A percentile compares a stretch with the other conserved stretches of the same genome.
These are phyloP conservation scores for Prunella himalayana DNA, from an alignment of 2,113 vertebrate species.

Conservation along the genomic window DNA sequence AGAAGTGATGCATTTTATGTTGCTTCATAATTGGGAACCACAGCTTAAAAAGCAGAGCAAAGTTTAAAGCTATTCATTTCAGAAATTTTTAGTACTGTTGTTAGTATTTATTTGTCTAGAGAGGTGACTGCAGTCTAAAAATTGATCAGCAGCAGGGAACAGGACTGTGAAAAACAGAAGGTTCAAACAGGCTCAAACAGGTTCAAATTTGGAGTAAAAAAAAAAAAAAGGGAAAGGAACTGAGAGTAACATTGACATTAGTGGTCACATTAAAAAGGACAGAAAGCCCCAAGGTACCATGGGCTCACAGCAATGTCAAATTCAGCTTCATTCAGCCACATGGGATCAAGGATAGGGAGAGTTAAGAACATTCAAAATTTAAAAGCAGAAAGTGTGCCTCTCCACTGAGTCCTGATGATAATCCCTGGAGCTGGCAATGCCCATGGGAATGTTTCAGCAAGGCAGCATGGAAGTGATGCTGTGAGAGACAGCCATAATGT, in stretches of 20 bases:
- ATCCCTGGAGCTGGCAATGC: background rate
- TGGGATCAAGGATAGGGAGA: background rate
- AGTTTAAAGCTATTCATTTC: background rate
- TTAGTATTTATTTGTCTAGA: background rate
- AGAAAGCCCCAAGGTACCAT: background rate
- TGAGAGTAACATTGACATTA: rapidly evolving
- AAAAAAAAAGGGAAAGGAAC: background rate
- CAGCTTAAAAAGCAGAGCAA: background rate
- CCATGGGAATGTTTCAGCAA: background rate
- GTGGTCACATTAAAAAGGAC: background rate
- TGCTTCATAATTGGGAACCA: background rate
- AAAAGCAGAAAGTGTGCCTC: background rate
- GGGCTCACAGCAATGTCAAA: background rate
- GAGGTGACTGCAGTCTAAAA: background rate
- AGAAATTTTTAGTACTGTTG: background rate
- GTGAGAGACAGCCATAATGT: background rate
- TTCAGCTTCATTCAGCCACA: background rate
- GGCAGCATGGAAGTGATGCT: background rate
- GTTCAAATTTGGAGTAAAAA: background rate
- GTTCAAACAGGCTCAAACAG: background rate
- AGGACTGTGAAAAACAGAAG: background rate
- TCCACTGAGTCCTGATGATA: background rate
- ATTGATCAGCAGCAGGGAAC: background rate
- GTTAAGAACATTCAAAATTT: background rate
- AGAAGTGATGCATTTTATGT: background rate